Percentiles rank a stretch among this genome's conserved stretches.
Conservation (phyloP, 92 coral and sea anemone genomes). For the Paramuricea clavata region DNA sequence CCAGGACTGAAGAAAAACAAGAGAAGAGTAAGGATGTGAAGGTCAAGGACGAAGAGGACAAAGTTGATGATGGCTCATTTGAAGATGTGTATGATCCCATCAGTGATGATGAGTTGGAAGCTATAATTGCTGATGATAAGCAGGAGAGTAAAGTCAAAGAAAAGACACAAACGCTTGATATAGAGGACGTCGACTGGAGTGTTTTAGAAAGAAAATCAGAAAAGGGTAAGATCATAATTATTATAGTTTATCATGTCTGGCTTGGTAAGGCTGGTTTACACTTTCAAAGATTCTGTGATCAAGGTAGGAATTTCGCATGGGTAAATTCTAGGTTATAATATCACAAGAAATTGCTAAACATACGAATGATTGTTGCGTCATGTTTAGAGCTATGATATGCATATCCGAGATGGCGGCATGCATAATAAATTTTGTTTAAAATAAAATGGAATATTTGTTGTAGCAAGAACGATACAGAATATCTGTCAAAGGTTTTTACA, state of each 20-base stretch:
- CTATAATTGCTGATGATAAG: conserved; percentile 89
- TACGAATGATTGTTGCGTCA: too few species aligned
- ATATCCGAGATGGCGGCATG: too few species aligned
- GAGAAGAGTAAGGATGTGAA: not conserved
- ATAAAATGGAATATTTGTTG: too few species aligned
- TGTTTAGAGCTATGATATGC: too few species aligned
- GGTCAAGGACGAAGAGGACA: conserved; percentile 1
- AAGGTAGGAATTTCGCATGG: too few species aligned
- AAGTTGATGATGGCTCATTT: conserved; percentile 63
- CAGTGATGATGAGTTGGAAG: conserved; percentile 98
- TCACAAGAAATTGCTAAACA: too few species aligned
- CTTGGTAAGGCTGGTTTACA: not conserved
- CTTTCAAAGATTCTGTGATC: too few species aligned
- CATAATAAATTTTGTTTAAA: too few species aligned
- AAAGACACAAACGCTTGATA: conserved; percentile 72
- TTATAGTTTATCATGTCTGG: not conserved
- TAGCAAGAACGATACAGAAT: too few species aligned
- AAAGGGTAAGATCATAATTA: conserved; percentile 60
- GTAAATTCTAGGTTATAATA: too few species aligned
- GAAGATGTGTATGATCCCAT: conserved; percentile 99
- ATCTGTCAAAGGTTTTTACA: too few species aligned
- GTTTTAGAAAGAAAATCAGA: conserved; percentile 78
- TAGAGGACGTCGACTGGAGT: conserved; percentile 99
- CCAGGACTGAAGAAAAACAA: conserved; percentile 66
- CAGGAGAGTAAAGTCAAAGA: conserved; percentile 67